These are phyloP conservation scores for Coelogynopora nodosa DNA, from an alignment of 2,888 invertebrate species.

Conservation along the genomic window DNA sequence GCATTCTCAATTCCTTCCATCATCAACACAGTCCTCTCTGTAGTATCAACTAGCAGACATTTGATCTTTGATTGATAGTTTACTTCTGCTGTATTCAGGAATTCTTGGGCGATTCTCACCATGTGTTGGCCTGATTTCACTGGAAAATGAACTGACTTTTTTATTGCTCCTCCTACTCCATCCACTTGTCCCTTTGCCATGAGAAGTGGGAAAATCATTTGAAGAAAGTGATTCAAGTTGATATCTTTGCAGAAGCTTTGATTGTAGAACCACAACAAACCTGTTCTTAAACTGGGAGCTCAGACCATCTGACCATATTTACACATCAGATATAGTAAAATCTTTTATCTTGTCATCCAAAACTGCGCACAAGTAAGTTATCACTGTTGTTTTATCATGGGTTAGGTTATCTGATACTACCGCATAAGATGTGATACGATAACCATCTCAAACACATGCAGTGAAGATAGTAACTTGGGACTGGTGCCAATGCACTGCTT, in stretches of 20 bases:
- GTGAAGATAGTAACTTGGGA: slow-evolving; percentile 42
- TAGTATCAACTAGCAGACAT: not conserved
- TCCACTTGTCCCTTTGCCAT: slow-evolving; percentile 42
- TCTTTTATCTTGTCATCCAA: not conserved
- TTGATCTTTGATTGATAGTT: not conserved
- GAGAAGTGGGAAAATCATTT: slow-evolving; percentile 41
- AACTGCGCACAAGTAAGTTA: not conserved
- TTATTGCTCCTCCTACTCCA: slow-evolving; percentile 37
- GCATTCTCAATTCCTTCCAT: not conserved
- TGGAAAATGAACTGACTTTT: slow-evolving; percentile 22
- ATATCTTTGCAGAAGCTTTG: not conserved
- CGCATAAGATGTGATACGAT: not conserved
- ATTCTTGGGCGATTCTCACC: slow-evolving; percentile 11
- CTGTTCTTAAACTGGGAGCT: slow-evolving; percentile 43
- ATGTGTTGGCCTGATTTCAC: slow-evolving; percentile 19
- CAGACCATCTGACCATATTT: slow-evolving; percentile 41
- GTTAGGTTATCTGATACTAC: not conserved
- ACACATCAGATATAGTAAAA: not conserved
- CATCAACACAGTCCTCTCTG: not conserved
- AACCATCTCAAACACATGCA: slow-evolving; percentile 6
- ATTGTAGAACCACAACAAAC: slow-evolving; percentile 20
- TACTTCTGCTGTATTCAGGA: slow-evolving; percentile 13
- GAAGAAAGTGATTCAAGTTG: slow-evolving; percentile 31
- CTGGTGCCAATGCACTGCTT: slow-evolving; percentile 41
- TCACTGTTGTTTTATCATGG: slow-evolving; percentile 11